Evolutionary conservation across 2,888 invertebrate genomes (phyloP).

Genomic region (Agrypnus murinus): DNA sequence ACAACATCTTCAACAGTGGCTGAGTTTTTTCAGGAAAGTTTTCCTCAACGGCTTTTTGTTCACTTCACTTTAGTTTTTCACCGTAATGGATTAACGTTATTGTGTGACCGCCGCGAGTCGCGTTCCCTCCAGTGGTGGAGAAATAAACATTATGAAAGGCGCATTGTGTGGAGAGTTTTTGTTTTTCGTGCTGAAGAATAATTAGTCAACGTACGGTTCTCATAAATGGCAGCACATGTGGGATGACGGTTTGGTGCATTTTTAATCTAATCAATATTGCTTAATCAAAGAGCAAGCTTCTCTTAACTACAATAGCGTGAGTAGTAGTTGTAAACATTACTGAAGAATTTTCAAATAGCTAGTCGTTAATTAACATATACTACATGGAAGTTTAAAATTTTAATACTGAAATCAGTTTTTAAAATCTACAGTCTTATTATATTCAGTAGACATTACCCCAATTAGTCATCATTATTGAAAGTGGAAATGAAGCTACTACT

Average conservation of each 20-base stretch:
- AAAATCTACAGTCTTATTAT: no score
- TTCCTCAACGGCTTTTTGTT: conserved; percentile 60
- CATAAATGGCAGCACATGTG: conserved; percentile 45
- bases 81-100: conserved; percentile 65
- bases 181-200: conserved; percentile 52
- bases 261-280: conserved; percentile 41
- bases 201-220: conserved; percentile 54
- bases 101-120: conserved; percentile 57
- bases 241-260: conserved; percentile 33
- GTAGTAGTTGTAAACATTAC: conserved; percentile 28
- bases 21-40: conserved; percentile 59
- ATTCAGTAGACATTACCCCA: no score
- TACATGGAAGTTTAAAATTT: no score
- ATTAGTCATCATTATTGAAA: no score
- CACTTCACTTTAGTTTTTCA: conserved; percentile 63
- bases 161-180: conserved; percentile 53
- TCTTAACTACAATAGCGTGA: conserved; percentile 31
- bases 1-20: conserved; percentile 57
- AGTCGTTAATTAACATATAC: conserved; percentile 27
- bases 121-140: conserved; percentile 53
- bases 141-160: conserved; percentile 56
- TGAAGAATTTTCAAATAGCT: conserved; percentile 18
- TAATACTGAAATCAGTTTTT: no score
- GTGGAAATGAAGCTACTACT: no score
- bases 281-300: conserved; percentile 44